phyloP scores from a whole-genome alignment of 1,140 invertebrate genomes.

The Trachymyrmex cornetzi region DNA sequence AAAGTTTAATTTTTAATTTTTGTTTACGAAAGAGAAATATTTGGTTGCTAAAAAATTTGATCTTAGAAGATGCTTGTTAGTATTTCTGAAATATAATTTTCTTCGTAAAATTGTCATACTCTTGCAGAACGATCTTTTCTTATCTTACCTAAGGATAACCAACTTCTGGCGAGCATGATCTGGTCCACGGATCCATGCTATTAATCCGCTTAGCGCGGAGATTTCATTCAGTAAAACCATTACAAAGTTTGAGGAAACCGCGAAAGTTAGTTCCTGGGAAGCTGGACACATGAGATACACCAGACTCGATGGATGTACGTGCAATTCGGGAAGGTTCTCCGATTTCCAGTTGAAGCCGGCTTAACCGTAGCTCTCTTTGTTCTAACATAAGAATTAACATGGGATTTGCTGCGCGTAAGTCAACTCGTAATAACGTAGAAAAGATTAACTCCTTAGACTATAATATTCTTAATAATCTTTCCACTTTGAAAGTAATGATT shows the following conservation, averaged over 20 bases:
- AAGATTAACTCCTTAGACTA: neutral
- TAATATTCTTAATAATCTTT: neutral
- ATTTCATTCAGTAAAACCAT: conserved; percentile 68
- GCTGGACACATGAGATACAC: conserved; percentile 62
- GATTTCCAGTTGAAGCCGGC: neutral
- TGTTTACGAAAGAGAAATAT: no score
- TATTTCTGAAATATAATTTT: neutral
- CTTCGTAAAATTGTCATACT: neutral
- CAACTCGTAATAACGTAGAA: neutral
- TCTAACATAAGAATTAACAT: conserved; percentile 49
- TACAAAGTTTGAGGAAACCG: conserved; percentile 59
- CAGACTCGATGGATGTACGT: conserved; percentile 16
- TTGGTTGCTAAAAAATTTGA: no score
- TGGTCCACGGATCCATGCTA: conserved; percentile 45
- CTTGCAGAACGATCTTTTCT: neutral
- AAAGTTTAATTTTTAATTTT: no score
- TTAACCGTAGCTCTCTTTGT: conserved; percentile 19
- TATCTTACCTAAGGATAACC: conserved; percentile 8
- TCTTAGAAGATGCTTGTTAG: no score
- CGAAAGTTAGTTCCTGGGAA: conserved; percentile 61
- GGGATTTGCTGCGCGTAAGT: conserved; percentile 9
- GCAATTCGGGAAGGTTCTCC: neutral
- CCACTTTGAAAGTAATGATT: neutral
- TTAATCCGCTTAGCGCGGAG: conserved; percentile 69
- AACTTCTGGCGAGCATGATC: conserved; percentile 45